Base-by-base conservation (phyloP, 92 coral and sea anemone genomes). In the Scolanthus callimorphus region DNA sequence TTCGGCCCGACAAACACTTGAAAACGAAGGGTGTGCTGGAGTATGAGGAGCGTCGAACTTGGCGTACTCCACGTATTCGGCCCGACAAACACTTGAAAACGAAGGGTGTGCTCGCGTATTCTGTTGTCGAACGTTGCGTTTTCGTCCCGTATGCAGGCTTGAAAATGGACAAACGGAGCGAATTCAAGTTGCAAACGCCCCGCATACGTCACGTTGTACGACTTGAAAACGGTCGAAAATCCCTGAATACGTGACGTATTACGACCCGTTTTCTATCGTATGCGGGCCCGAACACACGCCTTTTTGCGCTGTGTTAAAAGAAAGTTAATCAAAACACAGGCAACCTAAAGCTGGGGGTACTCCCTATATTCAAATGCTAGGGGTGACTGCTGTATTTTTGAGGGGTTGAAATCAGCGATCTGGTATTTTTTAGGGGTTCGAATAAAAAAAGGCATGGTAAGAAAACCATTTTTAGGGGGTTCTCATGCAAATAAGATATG, bases 271-370 rank as follows among this genome's bases (percentile, higher is more conserved):
- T 34, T 34, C 41, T 6, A 6, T 15, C 6, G 15, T 46, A 46
- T 46, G 12, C 52, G 52, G 52, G 17, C 23, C 52, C 52, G 52
- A 46, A 46, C 17, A 46, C 17, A 11, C 52, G 52, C 6, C 52
- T 46, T 46, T 46, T 46, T 21, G 52, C 52, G 23, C 52, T 10
- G 52, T 46, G 52, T n/a, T n/a, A n/a, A n/a, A n/a, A n/a, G n/a
- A n/a, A n/a, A n/a, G n/a, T n/a, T n/a, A n/a, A n/a, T n/a, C n/a
- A n/a, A n/a, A n/a, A n/a, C n/a, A n/a, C n/a, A n/a, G n/a, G n/a
- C n/a, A n/a, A n/a, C n/a, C n/a, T n/a, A n/a, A n/a, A n/a, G n/a
- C n/a, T n/a, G n/a, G n/a, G n/a, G n/a, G n/a, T n/a, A n/a, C n/a
- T n/a, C n/a, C n/a, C n/a, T n/a, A n/a, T n/a, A n/a, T n/a, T n/a